phyloP scores from a whole-genome alignment of 2,797 vertebrate species.

The Delichon dasypus region DNA sequence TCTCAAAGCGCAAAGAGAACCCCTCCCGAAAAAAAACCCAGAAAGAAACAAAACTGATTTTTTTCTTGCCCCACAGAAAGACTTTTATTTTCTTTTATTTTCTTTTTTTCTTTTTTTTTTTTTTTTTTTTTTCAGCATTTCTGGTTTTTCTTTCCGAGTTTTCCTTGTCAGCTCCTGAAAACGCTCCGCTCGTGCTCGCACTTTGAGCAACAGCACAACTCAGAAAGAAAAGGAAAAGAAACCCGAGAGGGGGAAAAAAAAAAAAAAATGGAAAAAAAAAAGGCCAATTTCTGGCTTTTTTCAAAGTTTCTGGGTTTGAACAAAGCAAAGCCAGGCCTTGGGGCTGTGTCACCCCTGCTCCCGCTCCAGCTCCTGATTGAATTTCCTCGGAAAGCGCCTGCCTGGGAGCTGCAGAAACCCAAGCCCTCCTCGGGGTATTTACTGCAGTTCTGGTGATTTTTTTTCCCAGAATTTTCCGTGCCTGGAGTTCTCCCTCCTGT shows the following conservation, averaged over 20 bases:
- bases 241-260: accelerated
- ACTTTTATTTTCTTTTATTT: too few relatives aligned
- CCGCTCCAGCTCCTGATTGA: slow-evolving; percentile 62
- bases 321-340: slow-evolving; percentile 11
- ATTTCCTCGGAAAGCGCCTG: slow-evolving; percentile 71
- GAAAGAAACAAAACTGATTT: accelerated
- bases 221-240: neutral
- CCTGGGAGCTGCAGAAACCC: slow-evolving; percentile 12
- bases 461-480: neutral
- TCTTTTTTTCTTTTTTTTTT: too few relatives aligned
- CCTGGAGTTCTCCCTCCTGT: neutral
- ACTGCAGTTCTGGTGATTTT: neutral
- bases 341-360: slow-evolving; percentile 32
- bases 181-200: neutral
- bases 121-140: neutral
- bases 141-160: neutral
- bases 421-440: neutral
- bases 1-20: neutral
- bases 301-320: slow-evolving; percentile 5
- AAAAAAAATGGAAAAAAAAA: accelerated
- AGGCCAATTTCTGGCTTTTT: neutral
- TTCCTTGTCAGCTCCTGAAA: neutral
- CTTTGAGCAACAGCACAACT: neutral
- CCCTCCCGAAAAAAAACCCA: neutral
- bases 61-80: neutral